Evolutionary conservation across 2,888 invertebrate genomes (phyloP).

Genomic region (Elaeidobius kamerunicus): DNA sequence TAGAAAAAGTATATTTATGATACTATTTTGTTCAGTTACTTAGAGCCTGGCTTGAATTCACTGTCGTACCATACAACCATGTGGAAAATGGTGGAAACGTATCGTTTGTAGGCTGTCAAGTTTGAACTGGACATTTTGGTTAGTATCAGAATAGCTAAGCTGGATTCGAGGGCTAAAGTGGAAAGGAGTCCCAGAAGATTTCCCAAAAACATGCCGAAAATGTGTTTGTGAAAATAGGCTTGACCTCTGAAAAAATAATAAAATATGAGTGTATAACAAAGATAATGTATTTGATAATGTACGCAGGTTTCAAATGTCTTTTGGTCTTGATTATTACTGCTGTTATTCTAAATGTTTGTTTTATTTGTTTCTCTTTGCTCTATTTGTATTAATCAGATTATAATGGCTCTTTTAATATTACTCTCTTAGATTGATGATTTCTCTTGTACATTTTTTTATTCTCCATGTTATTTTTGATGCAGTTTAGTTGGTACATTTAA

Average conservation of each 20-base stretch:
- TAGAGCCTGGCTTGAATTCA: constrained; percentile 60
- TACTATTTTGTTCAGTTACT: constrained; percentile 45
- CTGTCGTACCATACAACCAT: constrained; percentile 74
- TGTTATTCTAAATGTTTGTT: no score
- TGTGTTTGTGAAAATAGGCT: constrained; percentile 64
- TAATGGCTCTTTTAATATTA: no score
- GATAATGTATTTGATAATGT: no score
- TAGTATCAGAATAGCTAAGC: constrained; percentile 65
- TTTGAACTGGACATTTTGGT: constrained; percentile 68
- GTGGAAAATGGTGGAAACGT: constrained; percentile 74
- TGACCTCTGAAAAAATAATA: constrained; percentile 60
- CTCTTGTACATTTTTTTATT: no score
- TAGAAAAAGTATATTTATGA: background rate
- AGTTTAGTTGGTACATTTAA: no score
- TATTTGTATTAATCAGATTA: no score
- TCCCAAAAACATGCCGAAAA: constrained; percentile 65
- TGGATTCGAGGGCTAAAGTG: constrained; percentile 70
- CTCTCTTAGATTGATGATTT: no score
- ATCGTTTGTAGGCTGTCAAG: constrained; percentile 68
- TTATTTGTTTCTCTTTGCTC: no score
- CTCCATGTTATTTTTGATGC: no score
- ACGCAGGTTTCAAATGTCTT: no score
- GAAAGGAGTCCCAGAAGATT: constrained; percentile 75
- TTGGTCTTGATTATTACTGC: no score
- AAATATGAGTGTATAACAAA: no score